Conservation (phyloP, 2,888 invertebrate genomes). For the Lycocerus yunnanus region DNA sequence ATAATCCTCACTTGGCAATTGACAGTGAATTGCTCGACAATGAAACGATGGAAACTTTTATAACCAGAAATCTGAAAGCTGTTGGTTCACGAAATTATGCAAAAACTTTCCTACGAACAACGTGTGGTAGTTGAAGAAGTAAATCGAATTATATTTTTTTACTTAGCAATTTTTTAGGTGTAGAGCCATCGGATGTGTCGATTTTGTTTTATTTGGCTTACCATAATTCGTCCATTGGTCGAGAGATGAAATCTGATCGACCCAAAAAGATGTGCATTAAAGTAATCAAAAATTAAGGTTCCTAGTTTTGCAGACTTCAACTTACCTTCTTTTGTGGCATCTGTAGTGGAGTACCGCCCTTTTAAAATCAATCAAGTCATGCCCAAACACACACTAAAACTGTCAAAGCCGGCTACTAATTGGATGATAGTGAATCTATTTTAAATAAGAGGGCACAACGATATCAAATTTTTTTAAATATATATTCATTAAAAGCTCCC, state of each 20-base stretch:
- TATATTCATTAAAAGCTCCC: too few relatives aligned
- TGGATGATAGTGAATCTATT: too few relatives aligned
- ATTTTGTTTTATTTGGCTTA: slow-evolving; percentile 43
- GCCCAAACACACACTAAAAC: too few relatives aligned
- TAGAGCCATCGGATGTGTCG: slow-evolving; percentile 37
- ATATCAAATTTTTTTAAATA: too few relatives aligned
- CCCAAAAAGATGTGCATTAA: not conserved
- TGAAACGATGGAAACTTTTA: slow-evolving; percentile 39
- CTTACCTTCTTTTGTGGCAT: too few relatives aligned
- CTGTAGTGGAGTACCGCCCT: too few relatives aligned
- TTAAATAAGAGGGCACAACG: too few relatives aligned
- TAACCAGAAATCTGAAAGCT: slow-evolving; percentile 32
- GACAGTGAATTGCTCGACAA: slow-evolving; percentile 27
- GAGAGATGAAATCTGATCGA: slow-evolving; percentile 9
- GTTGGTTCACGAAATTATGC: slow-evolving; percentile 32
- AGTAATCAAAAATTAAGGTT: not conserved
- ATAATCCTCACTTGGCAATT: slow-evolving; percentile 12
- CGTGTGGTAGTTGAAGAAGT: slow-evolving; percentile 36
- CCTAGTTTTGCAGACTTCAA: too few relatives aligned
- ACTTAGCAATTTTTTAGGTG: slow-evolving; percentile 35
- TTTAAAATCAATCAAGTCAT: too few relatives aligned
- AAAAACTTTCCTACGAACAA: slow-evolving; percentile 36
- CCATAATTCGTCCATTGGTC: slow-evolving; percentile 41
- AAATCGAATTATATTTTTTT: not conserved
- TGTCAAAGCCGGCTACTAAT: too few relatives aligned